A percentile compares a stretch with the other conserved stretches of the same genome.
Evolutionary conservation across 2,888 invertebrate genomes (phyloP).

Genomic region (Prostheceraeus crozeri): DNA sequence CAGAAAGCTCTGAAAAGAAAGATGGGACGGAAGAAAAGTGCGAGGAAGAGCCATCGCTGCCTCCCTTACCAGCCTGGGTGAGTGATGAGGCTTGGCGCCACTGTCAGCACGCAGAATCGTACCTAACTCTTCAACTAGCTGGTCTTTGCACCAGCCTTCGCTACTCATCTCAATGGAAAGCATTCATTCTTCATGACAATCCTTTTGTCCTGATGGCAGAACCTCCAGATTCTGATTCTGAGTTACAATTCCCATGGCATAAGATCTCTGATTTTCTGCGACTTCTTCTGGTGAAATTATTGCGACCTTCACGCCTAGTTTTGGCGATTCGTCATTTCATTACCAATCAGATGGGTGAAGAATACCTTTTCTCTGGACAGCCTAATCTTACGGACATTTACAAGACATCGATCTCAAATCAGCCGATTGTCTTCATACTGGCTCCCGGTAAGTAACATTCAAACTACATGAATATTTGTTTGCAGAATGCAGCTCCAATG

Average conservation of each 20-base stretch:
- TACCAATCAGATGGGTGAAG: slow-evolving; percentile 47
- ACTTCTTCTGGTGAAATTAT: slow-evolving; percentile 50
- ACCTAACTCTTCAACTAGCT: slow-evolving; percentile 43
- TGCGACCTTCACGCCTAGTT: slow-evolving; percentile 49
- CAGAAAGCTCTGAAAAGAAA: too few species aligned
- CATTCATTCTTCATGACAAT: slow-evolving; percentile 44
- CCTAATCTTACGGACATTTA: slow-evolving; percentile 54
- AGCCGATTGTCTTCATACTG: slow-evolving; percentile 55
- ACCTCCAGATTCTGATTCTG: background rate
- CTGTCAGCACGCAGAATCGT: slow-evolving; percentile 51
- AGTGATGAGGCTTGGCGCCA: slow-evolving; percentile 48
- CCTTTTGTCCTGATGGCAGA: slow-evolving; percentile 41
- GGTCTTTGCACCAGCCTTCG: slow-evolving; percentile 47
- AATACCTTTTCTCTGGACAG: slow-evolving; percentile 42
- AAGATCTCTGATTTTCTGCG: slow-evolving; percentile 49
- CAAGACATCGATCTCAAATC: slow-evolving; percentile 50
- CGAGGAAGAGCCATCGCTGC: too few species aligned
- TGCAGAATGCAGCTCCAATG: too few species aligned
- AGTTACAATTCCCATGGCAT: slow-evolving; percentile 47
- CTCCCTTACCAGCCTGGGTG: slow-evolving; percentile 45
- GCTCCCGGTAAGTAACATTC: slow-evolving; percentile 49
- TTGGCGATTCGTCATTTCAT: slow-evolving; percentile 49
- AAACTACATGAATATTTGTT: too few species aligned
- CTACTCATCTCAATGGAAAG: slow-evolving; percentile 47
- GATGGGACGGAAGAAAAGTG: too few species aligned